These are phyloP conservation scores for Tinea semifulvella DNA, from an alignment of 2,888 invertebrate genomes.

Conservation along the genomic window DNA sequence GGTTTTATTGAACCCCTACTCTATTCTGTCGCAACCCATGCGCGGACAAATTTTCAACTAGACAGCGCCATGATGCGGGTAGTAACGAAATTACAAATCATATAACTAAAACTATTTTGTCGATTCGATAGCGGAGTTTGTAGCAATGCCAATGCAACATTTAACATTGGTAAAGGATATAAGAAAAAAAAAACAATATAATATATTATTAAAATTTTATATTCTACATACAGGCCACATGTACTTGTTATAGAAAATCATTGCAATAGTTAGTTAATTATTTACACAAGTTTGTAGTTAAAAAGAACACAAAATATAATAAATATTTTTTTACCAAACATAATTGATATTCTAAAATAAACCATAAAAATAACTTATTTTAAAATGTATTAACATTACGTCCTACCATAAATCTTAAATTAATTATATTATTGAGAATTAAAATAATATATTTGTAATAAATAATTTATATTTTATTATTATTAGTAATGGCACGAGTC, in stretches of 20 bases:
- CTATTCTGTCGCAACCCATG: no score
- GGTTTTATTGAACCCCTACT: no score
- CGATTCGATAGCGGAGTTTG: no score
- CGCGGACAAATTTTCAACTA: no score
- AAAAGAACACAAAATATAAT: neutral
- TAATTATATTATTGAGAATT: constrained; percentile 18
- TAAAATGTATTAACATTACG: no score
- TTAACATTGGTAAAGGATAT: no score
- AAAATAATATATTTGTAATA: neutral
- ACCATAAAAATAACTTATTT: no score
- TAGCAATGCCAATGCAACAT: no score
- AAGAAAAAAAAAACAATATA: constrained; percentile 1
- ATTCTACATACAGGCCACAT: constrained; percentile 8
- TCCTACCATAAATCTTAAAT: constrained; percentile 20
- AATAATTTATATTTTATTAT: constrained; percentile 22
- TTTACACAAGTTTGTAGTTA: neutral
- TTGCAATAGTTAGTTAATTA: constrained; percentile 1
- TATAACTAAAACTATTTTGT: no score
- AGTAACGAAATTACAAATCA: no score
- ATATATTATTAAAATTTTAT: constrained; percentile 5
- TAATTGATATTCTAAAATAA: neutral
- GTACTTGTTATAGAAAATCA: constrained; percentile 6
- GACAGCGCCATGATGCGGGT: no score
- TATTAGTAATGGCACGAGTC: constrained; percentile 54
- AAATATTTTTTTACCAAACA: neutral